Conservation (phyloP, 1,140 invertebrate genomes). For the Hyles vespertilio region DNA sequence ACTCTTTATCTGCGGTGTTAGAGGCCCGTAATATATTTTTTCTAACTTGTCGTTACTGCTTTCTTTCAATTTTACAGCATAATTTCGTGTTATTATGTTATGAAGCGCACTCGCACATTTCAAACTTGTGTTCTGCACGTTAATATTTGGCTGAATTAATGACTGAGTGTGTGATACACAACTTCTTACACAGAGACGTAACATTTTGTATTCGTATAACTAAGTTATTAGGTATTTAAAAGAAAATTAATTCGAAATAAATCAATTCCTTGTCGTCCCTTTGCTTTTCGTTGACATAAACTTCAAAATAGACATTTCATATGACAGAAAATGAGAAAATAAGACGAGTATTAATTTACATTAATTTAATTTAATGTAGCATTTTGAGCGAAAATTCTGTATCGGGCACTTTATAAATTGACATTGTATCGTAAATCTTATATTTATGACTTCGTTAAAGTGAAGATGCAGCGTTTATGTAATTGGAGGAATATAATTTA, state of each 20-base stretch:
- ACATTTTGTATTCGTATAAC: slow-evolving; percentile 18
- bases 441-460: too few species aligned
- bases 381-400: too few species aligned
- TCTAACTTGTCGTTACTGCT: slow-evolving; percentile 43
- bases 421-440: too few species aligned
- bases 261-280: slow-evolving; percentile 9
- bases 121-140: slow-evolving; percentile 33
- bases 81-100: slow-evolving; percentile 29
- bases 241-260: neutral
- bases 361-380: too few species aligned
- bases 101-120: slow-evolving; percentile 31
- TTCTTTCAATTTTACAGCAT: slow-evolving; percentile 36
- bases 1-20: slow-evolving; percentile 80
- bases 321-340: too few species aligned
- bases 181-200: slow-evolving; percentile 26
- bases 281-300: too few species aligned
- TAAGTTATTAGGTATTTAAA: neutral
- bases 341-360: too few species aligned
- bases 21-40: slow-evolving; percentile 75
- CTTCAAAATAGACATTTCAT: too few species aligned
- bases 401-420: too few species aligned
- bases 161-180: slow-evolving; percentile 10
- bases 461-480: too few species aligned
- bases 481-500: too few species aligned
- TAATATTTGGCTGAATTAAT: slow-evolving; percentile 14